Evolutionary conservation across 2,888 invertebrate genomes (phyloP), one percentile per base, ranked within the genome.

Genomic region (Drosophila planitibia): DNA sequence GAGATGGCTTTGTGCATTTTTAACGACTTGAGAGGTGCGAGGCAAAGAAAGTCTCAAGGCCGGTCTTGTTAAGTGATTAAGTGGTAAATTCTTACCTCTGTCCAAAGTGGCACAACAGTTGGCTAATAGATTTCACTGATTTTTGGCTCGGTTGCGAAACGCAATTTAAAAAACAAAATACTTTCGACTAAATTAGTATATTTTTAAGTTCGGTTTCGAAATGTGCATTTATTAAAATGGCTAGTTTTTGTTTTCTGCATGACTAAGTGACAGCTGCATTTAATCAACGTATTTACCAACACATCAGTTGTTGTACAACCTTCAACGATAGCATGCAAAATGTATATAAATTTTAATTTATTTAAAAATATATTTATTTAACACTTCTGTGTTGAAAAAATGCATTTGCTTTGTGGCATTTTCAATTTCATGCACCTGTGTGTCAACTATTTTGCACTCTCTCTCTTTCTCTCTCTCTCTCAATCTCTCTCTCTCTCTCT

Each of bases 331-430:
- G 22, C 33, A 32, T 58, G 33, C 14, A 39, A 47, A 33, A 39
- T 49, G n/a, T 51, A 55, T 44, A 14, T 5, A 16, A 47, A 16
- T 28, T 72, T 30, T 19, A 51, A 60, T 72, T 72, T 72, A 47
- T 55, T 65, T 59, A 55, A 64, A 63, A 65, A 60, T 44, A 10
- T 37, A 72, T 72, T 72, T 72, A 58, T 64, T 64, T 58, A 44
- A 47, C 47, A 55, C 32, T 49, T 32, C 51, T n/a, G 25, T 65
- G 59, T 64, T 28, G 63, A 59, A 63, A 58, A 72, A 44, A 28
- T 54, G 41, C 58, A 73, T 72, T 72, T 72, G 72, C 54, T 72
- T 65, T 72, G 64, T 41, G 58, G 47, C 58, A 49, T 70, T 55
- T 54, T 35, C 72, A 59, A 58, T 71, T 71, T 70, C 6, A 58